A percentile compares a stretch with the other conserved stretches of the same genome.
These are phyloP conservation scores for Echinops telfairi DNA, from an alignment of 2,113 vertebrate genomes.

Conservation along the genomic window DNA sequence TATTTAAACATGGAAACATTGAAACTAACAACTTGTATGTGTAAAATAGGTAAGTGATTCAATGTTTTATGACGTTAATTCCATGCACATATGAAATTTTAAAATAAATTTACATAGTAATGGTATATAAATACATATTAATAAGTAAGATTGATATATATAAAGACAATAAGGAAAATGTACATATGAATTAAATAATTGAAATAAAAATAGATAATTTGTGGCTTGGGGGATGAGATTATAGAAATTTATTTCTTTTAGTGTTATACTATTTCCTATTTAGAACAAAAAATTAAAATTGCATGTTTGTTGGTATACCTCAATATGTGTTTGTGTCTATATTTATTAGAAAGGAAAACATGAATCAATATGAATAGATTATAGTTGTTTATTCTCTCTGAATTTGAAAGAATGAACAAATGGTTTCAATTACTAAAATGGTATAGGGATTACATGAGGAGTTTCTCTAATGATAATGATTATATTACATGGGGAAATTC, in stretches of 20 bases:
- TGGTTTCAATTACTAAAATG: not conserved
- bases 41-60: not conserved
- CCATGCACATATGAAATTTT: not conserved
- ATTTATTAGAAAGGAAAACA: not conserved
- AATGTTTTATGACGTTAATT: not conserved
- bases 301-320: not conserved
- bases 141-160: not conserved
- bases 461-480: not conserved
- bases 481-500: not conserved
- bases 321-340: not conserved
- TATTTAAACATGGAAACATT: not conserved
- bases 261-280: too few relatives aligned
- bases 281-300: not conserved
- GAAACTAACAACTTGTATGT: too few relatives aligned
- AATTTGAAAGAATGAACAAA: not conserved
- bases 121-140: not conserved
- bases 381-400: not conserved
- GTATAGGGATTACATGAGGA: not conserved
- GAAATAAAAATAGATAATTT: not conserved
- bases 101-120: too few relatives aligned
- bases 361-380: not conserved
- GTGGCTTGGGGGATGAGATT: too few relatives aligned
- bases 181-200: not conserved
- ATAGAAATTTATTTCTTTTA: too few relatives aligned
- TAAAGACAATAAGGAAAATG: not conserved